These are phyloP conservation scores for Flexamia atlantica DNA, from an alignment of 2,888 invertebrate species.

Conservation along the genomic window DNA sequence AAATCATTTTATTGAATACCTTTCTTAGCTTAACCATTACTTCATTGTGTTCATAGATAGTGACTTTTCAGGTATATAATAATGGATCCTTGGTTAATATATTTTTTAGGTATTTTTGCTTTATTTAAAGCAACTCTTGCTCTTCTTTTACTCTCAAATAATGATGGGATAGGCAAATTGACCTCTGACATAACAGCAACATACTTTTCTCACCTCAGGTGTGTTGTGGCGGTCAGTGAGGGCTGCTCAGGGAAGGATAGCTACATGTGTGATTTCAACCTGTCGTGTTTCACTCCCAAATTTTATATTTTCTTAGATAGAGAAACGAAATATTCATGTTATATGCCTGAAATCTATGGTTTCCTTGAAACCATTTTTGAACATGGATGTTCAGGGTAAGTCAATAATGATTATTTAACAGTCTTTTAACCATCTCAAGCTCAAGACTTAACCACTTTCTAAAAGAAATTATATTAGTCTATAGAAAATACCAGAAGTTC, in stretches of 20 bases:
- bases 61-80: no score
- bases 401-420: background rate
- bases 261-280: constrained; percentile 40
- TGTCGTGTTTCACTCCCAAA: constrained; percentile 21
- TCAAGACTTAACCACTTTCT: no score
- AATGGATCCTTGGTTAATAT: no score
- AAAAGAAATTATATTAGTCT: no score
- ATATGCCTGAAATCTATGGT: constrained; percentile 16
- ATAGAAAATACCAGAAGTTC: no score
- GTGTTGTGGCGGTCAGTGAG: constrained; percentile 53
- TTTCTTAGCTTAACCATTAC: no score
- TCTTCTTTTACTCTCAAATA: background rate
- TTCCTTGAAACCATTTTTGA: constrained; percentile 36
- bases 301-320: constrained; percentile 24
- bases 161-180: constrained; percentile 37
- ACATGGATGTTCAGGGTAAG: constrained; percentile 39
- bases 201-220: constrained; percentile 60
- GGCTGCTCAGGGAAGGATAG: background rate
- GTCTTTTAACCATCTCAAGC: no score
- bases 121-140: background rate
- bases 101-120: background rate
- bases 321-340: constrained; percentile 15
- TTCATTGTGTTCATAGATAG: no score
- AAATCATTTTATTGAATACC: no score
- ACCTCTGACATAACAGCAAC: constrained; percentile 50